Evolutionary conservation across 2,113 vertebrate species (phyloP), one percentile per base, ranked within the genome.

Genomic region (Ellobius talpinus): DNA sequence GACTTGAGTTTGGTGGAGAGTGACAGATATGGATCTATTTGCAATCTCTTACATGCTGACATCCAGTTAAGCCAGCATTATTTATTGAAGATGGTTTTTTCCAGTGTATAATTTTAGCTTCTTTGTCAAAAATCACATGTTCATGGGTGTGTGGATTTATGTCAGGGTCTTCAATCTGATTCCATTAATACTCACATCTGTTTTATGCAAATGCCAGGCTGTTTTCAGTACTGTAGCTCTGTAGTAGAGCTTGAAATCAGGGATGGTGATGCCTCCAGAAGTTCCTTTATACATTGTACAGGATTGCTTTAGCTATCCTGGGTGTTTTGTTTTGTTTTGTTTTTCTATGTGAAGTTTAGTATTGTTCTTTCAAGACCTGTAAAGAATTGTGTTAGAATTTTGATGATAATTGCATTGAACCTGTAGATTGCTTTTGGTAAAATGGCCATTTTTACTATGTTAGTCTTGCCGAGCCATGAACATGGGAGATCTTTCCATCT

Each of bases 21-120:
- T 19, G 19, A 72, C 17, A 73, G 19, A 98, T 97, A 97, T 63
- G 98, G 77, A 96, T 98, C 91, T 95, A 36, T 52, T 70, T 96
- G 94, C 86, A 73, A 39, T 39, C 8, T 73, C n/a, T n/a, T 39
- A 23, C 70, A 39, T 23, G 19, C 70, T 23, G 8, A n/a, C 36
- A 73, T 23, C 70, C 70, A 39, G 19, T 73, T 73, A 73, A 7
- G 70, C 70, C 70, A 73, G 36, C 7, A 73, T n/a, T 19, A 39
- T 73, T 73, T 73, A n/a, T 39, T 73, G 70, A 73, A 73, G 3
- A 21, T 21, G 17, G 3, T 72, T 39, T 73, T 39, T 39, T 72
- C 70, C 36, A 21, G 3, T 39, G 70, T 72, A 72, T 36, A 72
- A 72, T 39, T 39, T 72, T 39, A 19, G 8, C 70, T 72, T 72